phyloP scores from a whole-genome alignment of 2,797 vertebrate species.

The Apogon hyalosoma region DNA sequence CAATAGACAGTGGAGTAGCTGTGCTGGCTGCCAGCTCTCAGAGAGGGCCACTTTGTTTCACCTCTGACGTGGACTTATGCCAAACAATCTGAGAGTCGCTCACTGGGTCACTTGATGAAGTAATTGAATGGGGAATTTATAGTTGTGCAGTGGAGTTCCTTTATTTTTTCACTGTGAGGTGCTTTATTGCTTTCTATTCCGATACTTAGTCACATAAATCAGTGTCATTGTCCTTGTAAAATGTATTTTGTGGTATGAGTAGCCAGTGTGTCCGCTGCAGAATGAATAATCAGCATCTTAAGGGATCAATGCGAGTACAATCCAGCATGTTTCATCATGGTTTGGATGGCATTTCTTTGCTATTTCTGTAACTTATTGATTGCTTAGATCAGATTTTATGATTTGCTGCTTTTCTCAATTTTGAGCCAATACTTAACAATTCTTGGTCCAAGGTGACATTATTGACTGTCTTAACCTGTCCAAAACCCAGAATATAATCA shows the following conservation, averaged over 20 bases:
- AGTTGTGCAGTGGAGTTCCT: conserved; percentile 45
- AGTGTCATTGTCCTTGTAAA: conserved; percentile 20
- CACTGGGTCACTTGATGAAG: conserved; percentile 76
- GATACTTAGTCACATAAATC: conserved; percentile 40
- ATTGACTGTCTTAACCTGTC: too few species aligned
- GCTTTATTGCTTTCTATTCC: conserved; percentile 55
- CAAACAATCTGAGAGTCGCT: conserved; percentile 65
- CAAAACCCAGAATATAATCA: too few species aligned
- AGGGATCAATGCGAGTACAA: background rate
- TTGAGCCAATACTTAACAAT: background rate
- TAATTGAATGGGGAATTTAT: conserved; percentile 74
- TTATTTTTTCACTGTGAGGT: conserved; percentile 34
- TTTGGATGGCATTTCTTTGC: background rate
- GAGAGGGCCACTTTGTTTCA: conserved; percentile 76
- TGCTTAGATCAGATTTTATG: background rate
- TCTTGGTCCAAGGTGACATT: too few species aligned
- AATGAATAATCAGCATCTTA: conserved; percentile 18
- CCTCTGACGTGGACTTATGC: conserved; percentile 68
- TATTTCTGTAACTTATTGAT: too few species aligned
- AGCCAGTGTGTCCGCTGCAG: conserved; percentile 17
- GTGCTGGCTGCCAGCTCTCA: conserved; percentile 66
- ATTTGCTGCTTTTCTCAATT: background rate
- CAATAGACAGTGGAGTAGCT: conserved; percentile 68
- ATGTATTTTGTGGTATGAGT: conserved; percentile 17
- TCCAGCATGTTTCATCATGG: background rate